A percentile compares a stretch with the other conserved stretches of the same genome.
These are phyloP conservation scores for Lota lota DNA, from an alignment of 2,113 vertebrate species.

Conservation along the genomic window DNA sequence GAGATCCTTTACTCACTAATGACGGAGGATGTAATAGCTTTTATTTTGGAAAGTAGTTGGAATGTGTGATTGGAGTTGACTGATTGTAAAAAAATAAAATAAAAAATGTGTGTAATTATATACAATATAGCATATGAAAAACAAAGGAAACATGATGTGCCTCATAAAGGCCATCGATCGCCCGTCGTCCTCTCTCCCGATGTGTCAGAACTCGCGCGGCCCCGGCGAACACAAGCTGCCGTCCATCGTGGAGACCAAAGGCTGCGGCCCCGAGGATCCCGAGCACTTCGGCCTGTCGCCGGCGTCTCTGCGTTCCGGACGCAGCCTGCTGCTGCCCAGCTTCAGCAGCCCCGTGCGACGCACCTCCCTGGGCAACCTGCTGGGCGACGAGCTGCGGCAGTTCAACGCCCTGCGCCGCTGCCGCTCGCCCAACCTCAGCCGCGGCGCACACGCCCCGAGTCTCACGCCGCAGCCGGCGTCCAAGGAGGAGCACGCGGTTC, in stretches of 20 bases:
- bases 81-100: too few relatives aligned
- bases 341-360: slow-evolving; percentile 77
- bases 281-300: slow-evolving; percentile 76
- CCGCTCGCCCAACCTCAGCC: slow-evolving; percentile 76
- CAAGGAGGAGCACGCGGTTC: slow-evolving; percentile 51
- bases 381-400: slow-evolving; percentile 85
- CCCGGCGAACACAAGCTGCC: slow-evolving; percentile 76
- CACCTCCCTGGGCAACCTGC: slow-evolving; percentile 83
- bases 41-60: too few relatives aligned
- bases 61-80: too few relatives aligned
- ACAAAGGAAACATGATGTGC: too few relatives aligned
- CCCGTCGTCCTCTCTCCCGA: slow-evolving; percentile 3
- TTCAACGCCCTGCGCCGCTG: slow-evolving; percentile 80
- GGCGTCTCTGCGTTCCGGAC: slow-evolving; percentile 55
- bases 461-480: slow-evolving; percentile 64
- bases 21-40: background rate
- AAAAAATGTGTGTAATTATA: too few relatives aligned
- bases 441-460: slow-evolving; percentile 61
- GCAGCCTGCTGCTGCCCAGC: slow-evolving; percentile 81
- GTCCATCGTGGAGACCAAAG: slow-evolving; percentile 78
- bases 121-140: too few relatives aligned
- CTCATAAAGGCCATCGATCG: too few relatives aligned
- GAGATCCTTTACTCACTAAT: slow-evolving; percentile 30
- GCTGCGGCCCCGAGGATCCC: slow-evolving; percentile 36
- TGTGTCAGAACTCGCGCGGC: slow-evolving; percentile 58